Evolutionary conservation across 2,797 vertebrate species (phyloP), one percentile per base, ranked within the genome.

Genomic region (Galagoides demidoff): DNA sequence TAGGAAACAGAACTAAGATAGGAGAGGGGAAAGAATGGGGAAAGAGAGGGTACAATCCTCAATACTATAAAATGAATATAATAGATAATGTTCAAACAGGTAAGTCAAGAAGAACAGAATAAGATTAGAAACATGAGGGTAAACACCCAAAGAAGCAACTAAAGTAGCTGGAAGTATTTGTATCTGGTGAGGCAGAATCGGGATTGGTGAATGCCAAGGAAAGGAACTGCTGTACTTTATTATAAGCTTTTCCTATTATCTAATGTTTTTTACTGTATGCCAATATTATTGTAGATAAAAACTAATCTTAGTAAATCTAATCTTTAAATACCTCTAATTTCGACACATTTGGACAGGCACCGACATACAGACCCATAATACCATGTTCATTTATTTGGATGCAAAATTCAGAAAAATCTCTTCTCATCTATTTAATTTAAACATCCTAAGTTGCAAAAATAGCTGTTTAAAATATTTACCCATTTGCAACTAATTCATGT

Each of bases 331-430:
- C 55, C 10, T 89, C 81, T 82, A 63, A 63, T 85, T 74, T 61
- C 82, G 57, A 90, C 37, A 77, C 34, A 37, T 66, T 31, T 78
- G 49, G 64, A 17, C 37, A 23, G 8, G 10, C 9, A 10, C 39
- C 59, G 57, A 92, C 59, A 55, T 3, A n/a, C 3, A 52, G 74
- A 55, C n/a, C 76, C 63, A 9, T 43, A 37, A 34, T 77, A 39
- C 45, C 39, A 1, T 57, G 55, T 85, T 74, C 66, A 52, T 84
- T 87, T 73, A 70, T 86, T 89, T 74, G 59, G 45, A 27, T 73
- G 23, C 63, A 90, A 93, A 90, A 87, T 93, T 90, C 77, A 34
- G 12, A 95, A 70, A 55, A 92, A 81, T 78, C 82, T 86, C 82
- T 34, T 64, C 55, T 78, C 8, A 34, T 5, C 27, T 45, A 22